Conservation (phyloP, 2,113 vertebrate genomes). For the Mirounga angustirostris region DNA sequence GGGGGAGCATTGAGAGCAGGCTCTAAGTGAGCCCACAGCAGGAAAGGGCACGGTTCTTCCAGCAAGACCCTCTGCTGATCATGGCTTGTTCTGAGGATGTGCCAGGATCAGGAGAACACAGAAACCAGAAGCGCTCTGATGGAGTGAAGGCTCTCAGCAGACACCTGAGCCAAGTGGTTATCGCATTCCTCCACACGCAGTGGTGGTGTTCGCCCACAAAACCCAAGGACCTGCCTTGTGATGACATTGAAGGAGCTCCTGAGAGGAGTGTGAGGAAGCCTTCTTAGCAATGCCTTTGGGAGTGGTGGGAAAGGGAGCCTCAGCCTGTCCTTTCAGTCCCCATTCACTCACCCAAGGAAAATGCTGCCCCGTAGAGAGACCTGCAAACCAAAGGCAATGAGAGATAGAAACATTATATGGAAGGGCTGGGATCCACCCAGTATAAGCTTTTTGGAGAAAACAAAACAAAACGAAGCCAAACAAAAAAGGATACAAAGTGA, state of each 20-base stretch:
- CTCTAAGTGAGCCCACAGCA: neutral
- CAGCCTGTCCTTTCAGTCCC: neutral
- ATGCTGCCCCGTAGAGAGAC: neutral
- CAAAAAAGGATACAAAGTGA: neutral
- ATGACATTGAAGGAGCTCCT: neutral
- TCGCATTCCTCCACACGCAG: neutral
- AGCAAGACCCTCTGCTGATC: neutral
- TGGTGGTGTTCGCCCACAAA: neutral
- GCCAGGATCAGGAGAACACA: neutral
- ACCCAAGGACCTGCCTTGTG: neutral
- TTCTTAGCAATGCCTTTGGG: neutral
- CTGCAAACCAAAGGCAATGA: neutral
- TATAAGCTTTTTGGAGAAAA: neutral
- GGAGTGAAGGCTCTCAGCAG: neutral
- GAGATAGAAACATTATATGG: neutral
- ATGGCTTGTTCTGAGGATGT: neutral
- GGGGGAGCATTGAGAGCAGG: no score
- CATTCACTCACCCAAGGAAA: neutral
- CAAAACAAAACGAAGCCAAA: neutral
- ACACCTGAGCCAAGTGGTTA: neutral
- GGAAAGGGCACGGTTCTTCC: accelerated
- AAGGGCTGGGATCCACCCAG: neutral
- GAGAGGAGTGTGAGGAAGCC: neutral
- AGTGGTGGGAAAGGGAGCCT: neutral
- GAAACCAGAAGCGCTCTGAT: neutral